phyloP scores from a whole-genome alignment of 2,888 invertebrate species.

The Macaria notata region DNA sequence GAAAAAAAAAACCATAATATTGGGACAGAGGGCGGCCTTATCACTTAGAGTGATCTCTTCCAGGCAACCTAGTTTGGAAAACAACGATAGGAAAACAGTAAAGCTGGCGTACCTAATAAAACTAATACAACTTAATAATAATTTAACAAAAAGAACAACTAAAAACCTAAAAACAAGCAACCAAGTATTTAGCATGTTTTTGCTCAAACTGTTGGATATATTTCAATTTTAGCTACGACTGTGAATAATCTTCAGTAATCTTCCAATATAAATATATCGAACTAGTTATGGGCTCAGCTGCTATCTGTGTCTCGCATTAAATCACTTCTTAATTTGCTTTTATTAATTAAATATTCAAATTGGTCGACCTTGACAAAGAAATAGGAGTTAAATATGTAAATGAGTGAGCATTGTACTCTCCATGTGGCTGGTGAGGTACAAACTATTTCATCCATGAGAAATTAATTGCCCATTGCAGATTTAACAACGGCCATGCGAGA shows the following conservation, averaged over 20 bases:
- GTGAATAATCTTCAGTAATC: background rate
- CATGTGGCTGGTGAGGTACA: slow-evolving; percentile 3
- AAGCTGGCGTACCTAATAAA: too few species aligned
- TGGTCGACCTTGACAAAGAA: slow-evolving; percentile 21
- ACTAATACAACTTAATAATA: too few species aligned
- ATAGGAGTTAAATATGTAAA: slow-evolving; percentile 17
- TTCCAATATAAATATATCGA: slow-evolving; percentile 1
- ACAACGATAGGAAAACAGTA: too few species aligned
- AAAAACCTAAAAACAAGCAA: too few species aligned
- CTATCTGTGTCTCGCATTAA: background rate
- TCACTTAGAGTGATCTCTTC: too few species aligned
- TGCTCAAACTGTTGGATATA: slow-evolving; percentile 7
- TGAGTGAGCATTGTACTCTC: slow-evolving; percentile 15
- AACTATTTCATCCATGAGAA: slow-evolving; percentile 20
- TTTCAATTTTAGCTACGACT: slow-evolving; percentile 8
- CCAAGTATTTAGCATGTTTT: slow-evolving; percentile 10
- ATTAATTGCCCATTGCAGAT: slow-evolving; percentile 25
- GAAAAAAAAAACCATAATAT: too few species aligned
- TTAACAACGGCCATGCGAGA: slow-evolving; percentile 3
- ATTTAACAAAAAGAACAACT: too few species aligned
- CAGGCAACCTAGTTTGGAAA: too few species aligned
- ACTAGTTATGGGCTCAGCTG: slow-evolving; percentile 1
- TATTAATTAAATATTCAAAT: slow-evolving; percentile 8
- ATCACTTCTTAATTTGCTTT: slow-evolving; percentile 1
- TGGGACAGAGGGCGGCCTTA: too few species aligned